Percentiles rank a stretch among this genome's conserved stretches.
phyloP scores from a whole-genome alignment of 1,140 invertebrate species.

The Drosophila ambigua region DNA sequence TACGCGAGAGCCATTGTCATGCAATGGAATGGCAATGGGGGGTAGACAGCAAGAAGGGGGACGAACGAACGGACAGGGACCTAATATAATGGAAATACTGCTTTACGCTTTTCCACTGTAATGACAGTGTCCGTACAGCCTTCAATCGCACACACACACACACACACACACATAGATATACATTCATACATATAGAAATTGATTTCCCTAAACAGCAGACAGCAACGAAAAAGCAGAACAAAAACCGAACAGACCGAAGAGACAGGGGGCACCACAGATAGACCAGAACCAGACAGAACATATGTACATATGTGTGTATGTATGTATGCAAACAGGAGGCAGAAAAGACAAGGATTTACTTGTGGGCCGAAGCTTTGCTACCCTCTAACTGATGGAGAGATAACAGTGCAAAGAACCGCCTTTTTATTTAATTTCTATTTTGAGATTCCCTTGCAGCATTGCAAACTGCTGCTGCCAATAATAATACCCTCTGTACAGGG shows the following conservation, averaged over 20 bases:
- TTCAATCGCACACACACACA: constrained; percentile 12
- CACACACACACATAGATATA: constrained; percentile 18
- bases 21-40: constrained; percentile 38
- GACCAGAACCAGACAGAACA: constrained; percentile 23
- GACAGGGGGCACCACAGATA: constrained; percentile 25
- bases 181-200: constrained; percentile 57
- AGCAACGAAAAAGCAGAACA: constrained; percentile 38
- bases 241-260: constrained; percentile 6
- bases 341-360: too few relatives aligned
- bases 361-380: too few relatives aligned
- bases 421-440: too few relatives aligned
- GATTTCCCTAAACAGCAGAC: constrained; percentile 70
- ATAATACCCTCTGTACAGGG: not conserved
- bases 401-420: too few relatives aligned
- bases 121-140: constrained; percentile 8
- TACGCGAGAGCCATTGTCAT: constrained; percentile 54
- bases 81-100: constrained; percentile 37
- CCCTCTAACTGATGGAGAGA: too few relatives aligned
- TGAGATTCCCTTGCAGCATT: too few relatives aligned
- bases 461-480: too few relatives aligned
- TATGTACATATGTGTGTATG: not conserved
- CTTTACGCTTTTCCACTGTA: constrained; percentile 17
- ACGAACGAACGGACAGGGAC: not conserved
- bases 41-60: too few relatives aligned
- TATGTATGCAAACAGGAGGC: not conserved